These are phyloP conservation scores for Sylvicola cinctus DNA, from an alignment of 2,888 invertebrate species.

Conservation along the genomic window DNA sequence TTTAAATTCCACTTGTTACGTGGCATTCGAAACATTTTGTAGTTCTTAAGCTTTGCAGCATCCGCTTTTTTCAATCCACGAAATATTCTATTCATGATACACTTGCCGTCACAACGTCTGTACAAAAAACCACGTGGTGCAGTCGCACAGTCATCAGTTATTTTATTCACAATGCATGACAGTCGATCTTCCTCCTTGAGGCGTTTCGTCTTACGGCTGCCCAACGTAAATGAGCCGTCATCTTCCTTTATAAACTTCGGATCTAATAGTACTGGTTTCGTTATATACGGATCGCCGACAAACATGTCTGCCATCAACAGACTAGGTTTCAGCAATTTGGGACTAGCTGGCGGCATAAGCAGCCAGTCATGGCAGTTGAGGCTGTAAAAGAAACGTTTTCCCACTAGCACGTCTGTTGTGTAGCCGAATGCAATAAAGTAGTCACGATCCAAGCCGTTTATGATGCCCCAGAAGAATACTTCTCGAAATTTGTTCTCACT, in stretches of 20 bases:
- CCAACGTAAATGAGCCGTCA: constrained; percentile 22
- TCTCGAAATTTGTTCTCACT: constrained; percentile 66
- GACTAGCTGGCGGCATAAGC: constrained; percentile 29
- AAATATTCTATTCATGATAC: constrained; percentile 49
- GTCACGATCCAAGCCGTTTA: constrained; percentile 52
- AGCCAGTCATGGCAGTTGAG: constrained; percentile 49
- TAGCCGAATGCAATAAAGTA: constrained; percentile 72
- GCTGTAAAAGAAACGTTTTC: constrained; percentile 60
- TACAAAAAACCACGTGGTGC: constrained; percentile 62
- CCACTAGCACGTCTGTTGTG: constrained; percentile 44
- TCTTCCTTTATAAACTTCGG: constrained; percentile 27
- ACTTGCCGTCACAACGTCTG: constrained; percentile 47
- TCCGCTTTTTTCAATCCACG: constrained; percentile 43
- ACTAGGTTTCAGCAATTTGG: constrained; percentile 15
- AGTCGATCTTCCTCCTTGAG: constrained; percentile 65
- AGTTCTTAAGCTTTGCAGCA: constrained; percentile 48
- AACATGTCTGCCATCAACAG: constrained; percentile 17
- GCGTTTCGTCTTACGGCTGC: constrained; percentile 28
- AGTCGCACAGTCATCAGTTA: constrained; percentile 52
- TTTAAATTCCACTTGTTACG: constrained; percentile 53
- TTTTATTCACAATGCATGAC: constrained; percentile 44
- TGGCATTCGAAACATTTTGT: constrained; percentile 52
- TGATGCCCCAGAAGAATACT: constrained; percentile 73
- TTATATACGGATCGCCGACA: constrained; percentile 17
- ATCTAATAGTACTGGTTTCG: constrained; percentile 18